These are phyloP conservation scores for Charadrius vociferus DNA, from an alignment of 2,113 vertebrate species.

Conservation along the genomic window DNA sequence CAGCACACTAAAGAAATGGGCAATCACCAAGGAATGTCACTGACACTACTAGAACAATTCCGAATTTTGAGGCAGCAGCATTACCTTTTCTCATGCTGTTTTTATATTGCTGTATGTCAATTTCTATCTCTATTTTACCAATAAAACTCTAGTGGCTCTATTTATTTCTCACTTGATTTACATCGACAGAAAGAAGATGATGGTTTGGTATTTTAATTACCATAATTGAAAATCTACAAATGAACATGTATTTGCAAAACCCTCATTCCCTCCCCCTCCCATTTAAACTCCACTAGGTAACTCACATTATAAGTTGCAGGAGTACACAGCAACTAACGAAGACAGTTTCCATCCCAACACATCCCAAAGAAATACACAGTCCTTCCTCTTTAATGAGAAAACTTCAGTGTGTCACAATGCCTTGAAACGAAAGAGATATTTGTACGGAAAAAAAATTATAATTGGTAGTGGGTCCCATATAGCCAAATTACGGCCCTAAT, in stretches of 20 bases:
- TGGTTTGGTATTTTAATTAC: background rate
- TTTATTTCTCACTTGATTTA: background rate
- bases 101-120: background rate
- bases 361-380: background rate
- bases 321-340: background rate
- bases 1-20: background rate
- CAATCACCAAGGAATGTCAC: background rate
- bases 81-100: background rate
- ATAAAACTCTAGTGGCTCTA: background rate
- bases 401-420: background rate
- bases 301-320: background rate
- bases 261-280: background rate
- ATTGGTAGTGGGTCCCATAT: background rate
- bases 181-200: background rate
- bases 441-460: background rate
- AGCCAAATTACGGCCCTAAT: constrained; percentile 1
- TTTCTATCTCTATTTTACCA: background rate
- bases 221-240: background rate
- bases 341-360: background rate
- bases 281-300: background rate
- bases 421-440: background rate
- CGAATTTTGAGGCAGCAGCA: background rate
- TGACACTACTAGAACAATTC: background rate
- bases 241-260: background rate
- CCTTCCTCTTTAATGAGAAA: background rate